A percentile compares a stretch with the other conserved stretches of the same genome.
These are phyloP conservation scores for Drosophila lacertosa DNA, from an alignment of 1,140 invertebrate genomes.

Conservation along the genomic window DNA sequence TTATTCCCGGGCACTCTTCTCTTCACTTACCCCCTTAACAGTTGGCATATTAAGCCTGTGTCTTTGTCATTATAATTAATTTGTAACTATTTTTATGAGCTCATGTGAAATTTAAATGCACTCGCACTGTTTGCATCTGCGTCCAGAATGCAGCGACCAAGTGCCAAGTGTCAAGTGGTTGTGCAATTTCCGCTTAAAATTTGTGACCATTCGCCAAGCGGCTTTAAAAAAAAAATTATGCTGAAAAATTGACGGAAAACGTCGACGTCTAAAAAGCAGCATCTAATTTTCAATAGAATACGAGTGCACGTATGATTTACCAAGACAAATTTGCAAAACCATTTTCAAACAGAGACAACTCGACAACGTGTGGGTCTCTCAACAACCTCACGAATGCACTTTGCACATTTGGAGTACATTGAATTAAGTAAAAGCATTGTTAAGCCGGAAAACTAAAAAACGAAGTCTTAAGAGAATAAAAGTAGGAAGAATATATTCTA, in stretches of 20 bases:
- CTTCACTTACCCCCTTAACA: neutral
- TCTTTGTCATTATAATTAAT: slow-evolving; percentile 81
- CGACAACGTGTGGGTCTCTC: slow-evolving; percentile 30
- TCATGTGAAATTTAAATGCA: slow-evolving; percentile 80
- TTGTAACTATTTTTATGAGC: slow-evolving; percentile 82
- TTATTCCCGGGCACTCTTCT: neutral
- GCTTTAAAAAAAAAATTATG: slow-evolving; percentile 75
- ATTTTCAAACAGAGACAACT: slow-evolving; percentile 29
- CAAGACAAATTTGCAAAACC: slow-evolving; percentile 50
- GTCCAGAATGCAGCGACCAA: slow-evolving; percentile 28
- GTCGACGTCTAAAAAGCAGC: slow-evolving; percentile 14
- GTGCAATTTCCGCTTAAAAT: slow-evolving; percentile 81
- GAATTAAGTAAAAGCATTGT: neutral
- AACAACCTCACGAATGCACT: slow-evolving; percentile 15
- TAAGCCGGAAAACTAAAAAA: no score
- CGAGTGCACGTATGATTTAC: slow-evolving; percentile 58
- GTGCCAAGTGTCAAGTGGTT: slow-evolving; percentile 72
- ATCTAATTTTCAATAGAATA: slow-evolving; percentile 73
- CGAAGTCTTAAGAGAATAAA: no score
- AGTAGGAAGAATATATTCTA: no score
- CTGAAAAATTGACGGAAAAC: slow-evolving; percentile 59
- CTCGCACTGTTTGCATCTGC: slow-evolving; percentile 21
- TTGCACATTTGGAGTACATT: neutral
- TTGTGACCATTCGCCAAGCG: slow-evolving; percentile 70
- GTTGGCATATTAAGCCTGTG: slow-evolving; percentile 15